Evolutionary conservation across 2,888 invertebrate species (phyloP), one percentile per base, ranked within the genome.

Genomic region (Oligia latruncula): DNA sequence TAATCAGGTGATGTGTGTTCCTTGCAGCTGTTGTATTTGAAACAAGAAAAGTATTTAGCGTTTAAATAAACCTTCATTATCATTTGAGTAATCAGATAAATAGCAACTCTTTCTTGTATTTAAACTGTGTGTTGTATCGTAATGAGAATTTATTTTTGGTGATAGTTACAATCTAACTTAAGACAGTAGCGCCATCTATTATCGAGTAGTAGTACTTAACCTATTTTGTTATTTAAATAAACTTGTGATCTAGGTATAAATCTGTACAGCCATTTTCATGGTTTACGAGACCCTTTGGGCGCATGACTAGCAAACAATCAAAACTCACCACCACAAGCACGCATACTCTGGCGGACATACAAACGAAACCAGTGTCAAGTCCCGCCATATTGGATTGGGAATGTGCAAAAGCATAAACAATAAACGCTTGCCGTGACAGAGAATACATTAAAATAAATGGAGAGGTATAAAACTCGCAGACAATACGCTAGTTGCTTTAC

Each of bases 391-490:
- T 88, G 90, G 89, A 90, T 90, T 92, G 90, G 89, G 88, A 89
- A 90, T 93, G 90, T 90, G 84, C 84, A 72, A 81, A 81, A 80
- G 90, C 91, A 91, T 91, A 90, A 90, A 92, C 91, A 91, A 92
- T 91, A 89, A 82, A 85, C 77, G 84, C 83, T 74, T 86, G 89
- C 89, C 93, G 93, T 93, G 93, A 88, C 86, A 90, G 82, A 87
- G 93, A 93, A 93, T 93, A 90, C 90, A 91, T 92, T 92, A 91
- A 88, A 90, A 83, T 81, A 80, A 86, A 87, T 86, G 79, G 77
- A 74, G 73, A 76, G 72, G 77, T 83, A 88, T 89, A 86, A 87
- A 89, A 84, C 64, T 60, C 75, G 64, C 66, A 73, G 78, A 81
- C 86, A 82, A 79, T 84, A 78, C 67, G 70, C 76, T 71, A 60